Evolutionary conservation across 2,797 vertebrate genomes (phyloP).

Genomic region (Bradypodion ventrale): DNA sequence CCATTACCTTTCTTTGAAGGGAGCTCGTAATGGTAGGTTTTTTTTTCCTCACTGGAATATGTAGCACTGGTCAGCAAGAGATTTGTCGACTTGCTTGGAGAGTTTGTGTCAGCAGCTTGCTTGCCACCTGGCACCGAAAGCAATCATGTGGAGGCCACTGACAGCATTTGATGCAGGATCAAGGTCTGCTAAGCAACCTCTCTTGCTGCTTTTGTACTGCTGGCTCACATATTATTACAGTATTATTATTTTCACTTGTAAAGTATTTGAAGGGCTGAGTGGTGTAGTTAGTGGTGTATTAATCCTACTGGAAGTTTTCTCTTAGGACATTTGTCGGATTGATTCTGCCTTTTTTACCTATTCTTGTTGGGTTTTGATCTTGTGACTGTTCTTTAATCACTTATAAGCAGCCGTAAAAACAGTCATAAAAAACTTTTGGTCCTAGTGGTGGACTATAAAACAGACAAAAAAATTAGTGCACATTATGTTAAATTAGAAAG

Average conservation of each 20-base stretch:
- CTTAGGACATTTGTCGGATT: not conserved
- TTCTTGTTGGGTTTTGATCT: not conserved
- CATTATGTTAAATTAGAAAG: no score
- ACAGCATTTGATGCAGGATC: not conserved
- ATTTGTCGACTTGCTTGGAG: not conserved
- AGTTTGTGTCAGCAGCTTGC: not conserved
- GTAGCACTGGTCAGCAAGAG: not conserved
- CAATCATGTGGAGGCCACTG: not conserved
- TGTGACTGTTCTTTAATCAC: not conserved
- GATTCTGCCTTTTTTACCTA: not conserved
- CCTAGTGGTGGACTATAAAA: not conserved
- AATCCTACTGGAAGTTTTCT: not conserved
- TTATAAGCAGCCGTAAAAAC: not conserved
- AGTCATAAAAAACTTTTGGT: no score
- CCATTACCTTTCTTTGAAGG: not conserved
- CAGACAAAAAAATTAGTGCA: not conserved
- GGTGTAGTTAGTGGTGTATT: not conserved
- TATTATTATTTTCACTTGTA: no score
- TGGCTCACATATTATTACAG: constrained; percentile 5
- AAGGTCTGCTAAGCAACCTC: not conserved
- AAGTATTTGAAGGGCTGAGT: not conserved
- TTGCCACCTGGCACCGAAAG: not conserved
- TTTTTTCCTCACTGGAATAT: not conserved
- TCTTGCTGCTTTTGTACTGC: not conserved
- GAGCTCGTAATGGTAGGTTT: not conserved